Evolutionary conservation across 2,888 invertebrate species (phyloP).

Genomic region (Ectemnius lituratus): DNA sequence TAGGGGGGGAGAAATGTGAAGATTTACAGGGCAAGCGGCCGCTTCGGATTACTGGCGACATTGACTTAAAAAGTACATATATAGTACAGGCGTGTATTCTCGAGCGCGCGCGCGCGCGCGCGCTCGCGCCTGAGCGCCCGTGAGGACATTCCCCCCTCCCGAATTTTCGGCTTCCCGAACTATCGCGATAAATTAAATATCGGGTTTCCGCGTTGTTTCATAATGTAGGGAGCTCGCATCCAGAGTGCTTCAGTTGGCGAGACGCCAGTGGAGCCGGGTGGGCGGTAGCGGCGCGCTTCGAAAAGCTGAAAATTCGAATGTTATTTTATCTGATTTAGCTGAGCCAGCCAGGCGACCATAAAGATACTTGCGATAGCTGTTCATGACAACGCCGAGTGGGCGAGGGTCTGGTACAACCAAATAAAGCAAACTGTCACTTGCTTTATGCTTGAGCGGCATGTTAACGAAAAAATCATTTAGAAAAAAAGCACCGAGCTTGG

Average conservation of each 20-base stretch:
- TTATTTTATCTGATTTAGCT: conserved; percentile 8
- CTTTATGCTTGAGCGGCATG: not conserved
- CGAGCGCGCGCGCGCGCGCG: too few species aligned
- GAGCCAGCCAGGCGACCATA: not conserved
- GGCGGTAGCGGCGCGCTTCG: not conserved
- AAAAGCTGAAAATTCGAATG: conserved; percentile 5
- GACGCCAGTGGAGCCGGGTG: not conserved
- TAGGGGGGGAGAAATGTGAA: not conserved
- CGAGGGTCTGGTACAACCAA: not conserved
- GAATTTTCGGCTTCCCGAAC: not conserved
- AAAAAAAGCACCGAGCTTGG: not conserved
- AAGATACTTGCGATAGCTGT: conserved; percentile 4
- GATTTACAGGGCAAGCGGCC: too few species aligned
- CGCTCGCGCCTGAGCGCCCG: too few species aligned
- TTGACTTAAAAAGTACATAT: too few species aligned
- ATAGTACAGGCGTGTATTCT: too few species aligned
- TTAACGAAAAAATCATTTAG: conserved; percentile 3
- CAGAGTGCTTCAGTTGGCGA: not conserved
- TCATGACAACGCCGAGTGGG: not conserved
- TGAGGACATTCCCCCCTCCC: too few species aligned
- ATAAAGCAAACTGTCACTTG: conserved; percentile 5
- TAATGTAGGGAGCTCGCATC: conserved; percentile 4
- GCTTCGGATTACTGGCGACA: too few species aligned
- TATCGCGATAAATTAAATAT: conserved; percentile 3
- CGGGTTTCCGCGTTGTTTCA: not conserved